Evolutionary conservation across 2,888 invertebrate species (phyloP).

Genomic region (Ichneumoninae sp.): DNA sequence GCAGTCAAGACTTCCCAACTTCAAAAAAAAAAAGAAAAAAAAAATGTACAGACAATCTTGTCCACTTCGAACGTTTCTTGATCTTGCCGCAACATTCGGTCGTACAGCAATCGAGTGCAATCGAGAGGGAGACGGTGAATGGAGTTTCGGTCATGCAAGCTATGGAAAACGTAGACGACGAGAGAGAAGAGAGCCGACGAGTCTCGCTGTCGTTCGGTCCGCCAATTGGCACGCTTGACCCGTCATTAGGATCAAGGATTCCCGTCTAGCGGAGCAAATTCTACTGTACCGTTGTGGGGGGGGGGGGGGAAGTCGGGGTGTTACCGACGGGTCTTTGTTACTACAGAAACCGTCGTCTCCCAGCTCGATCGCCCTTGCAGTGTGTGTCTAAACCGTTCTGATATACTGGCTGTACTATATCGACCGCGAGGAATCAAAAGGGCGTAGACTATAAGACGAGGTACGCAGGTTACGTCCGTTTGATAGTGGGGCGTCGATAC

Average conservation of each 20-base stretch:
- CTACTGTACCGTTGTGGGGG: constrained; percentile 22
- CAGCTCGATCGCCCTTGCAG: constrained; percentile 26
- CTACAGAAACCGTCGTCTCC: constrained; percentile 25
- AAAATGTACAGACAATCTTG: neutral
- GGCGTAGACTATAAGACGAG: too few relatives aligned
- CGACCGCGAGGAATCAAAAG: too few relatives aligned
- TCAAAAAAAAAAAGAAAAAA: too few relatives aligned
- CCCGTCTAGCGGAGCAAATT: constrained; percentile 62
- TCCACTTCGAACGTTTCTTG: constrained; percentile 8
- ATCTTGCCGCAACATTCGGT: constrained; percentile 11
- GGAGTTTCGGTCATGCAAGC: constrained; percentile 49
- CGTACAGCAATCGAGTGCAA: constrained; percentile 35
- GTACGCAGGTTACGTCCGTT: too few relatives aligned
- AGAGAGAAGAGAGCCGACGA: constrained; percentile 47
- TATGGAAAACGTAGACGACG: constrained; percentile 42
- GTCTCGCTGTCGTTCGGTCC: constrained; percentile 66
- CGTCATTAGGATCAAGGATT: constrained; percentile 83
- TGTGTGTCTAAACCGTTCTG: constrained; percentile 9
- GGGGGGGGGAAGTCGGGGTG: neutral
- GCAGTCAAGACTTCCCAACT: neutral
- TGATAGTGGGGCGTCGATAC: too few relatives aligned
- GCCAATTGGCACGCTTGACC: constrained; percentile 83
- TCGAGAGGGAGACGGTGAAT: constrained; percentile 29
- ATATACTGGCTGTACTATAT: neutral
- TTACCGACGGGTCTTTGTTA: constrained; percentile 25